phyloP scores from a whole-genome alignment of 30 jellyfish, hydroid and myxozoan genomes.

The Sanderia malayensis region DNA sequence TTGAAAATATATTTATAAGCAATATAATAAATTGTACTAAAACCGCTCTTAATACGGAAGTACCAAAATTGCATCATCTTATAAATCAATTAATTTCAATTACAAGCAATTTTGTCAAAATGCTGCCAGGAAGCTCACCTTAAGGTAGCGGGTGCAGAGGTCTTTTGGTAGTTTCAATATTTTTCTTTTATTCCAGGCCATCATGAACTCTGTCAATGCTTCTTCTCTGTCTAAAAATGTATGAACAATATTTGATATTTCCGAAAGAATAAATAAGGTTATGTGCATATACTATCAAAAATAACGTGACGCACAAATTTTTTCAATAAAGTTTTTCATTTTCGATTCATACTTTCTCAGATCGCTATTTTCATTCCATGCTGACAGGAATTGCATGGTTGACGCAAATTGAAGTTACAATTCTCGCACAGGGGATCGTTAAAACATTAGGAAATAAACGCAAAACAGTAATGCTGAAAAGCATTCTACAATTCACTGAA shows the following conservation, averaged over 20 bases:
- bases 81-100: background rate
- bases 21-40: background rate
- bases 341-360: background rate
- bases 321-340: background rate
- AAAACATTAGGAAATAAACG: background rate
- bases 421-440: conserved; percentile 1
- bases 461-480: background rate
- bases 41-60: background rate
- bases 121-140: conserved; percentile 2
- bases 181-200: background rate
- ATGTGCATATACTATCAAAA: background rate
- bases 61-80: background rate
- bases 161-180: background rate
- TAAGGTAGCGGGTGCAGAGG: conserved; percentile 4
- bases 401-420: background rate
- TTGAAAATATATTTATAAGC: too few relatives aligned
- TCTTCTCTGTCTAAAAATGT: background rate
- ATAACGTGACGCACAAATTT: background rate
- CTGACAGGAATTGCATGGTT: background rate
- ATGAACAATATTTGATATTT: background rate
- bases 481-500: background rate
- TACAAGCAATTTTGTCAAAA: background rate
- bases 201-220: background rate
- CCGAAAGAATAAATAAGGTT: background rate
- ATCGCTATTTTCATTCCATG: background rate